Base-by-base conservation (phyloP, 2,113 vertebrate species). In the Calypte anna region DNA sequence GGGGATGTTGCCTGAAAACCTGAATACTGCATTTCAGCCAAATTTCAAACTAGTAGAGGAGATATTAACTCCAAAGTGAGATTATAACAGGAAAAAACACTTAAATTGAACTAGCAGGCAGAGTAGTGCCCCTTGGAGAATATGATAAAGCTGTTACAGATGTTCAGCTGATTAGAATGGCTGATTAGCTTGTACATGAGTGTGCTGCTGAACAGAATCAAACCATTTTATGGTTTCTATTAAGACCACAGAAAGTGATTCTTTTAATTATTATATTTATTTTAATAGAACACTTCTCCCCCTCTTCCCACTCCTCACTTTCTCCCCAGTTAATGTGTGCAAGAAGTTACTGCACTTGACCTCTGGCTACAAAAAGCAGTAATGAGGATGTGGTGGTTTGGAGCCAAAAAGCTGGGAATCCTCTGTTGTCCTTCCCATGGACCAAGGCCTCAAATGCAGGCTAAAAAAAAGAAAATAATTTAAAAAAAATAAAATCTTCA, bases 161-260 rank as follows among this genome's bases (percentile, higher is more conserved):
- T 87, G 90, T 74, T 97, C 95, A 92, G 80, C 50, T 93, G 76
- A 86, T 96, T 84, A 93, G 73, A n/a, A 38, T 23, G 61, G 86
- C 92, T 94, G 95, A 97, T 96, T 87, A 96, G 64, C 27, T 55
- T 88, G 83, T 78, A 91, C 54, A 16, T 30, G 57, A 88, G 44
- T 28, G 75, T 44, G 76, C 54, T 20, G 20, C 48, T 59, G 44
- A 83, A 80, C 36, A 69, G 24, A 77, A 86, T 17, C 5, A 5
- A 84, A 75, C 15, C 16, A 43, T 78, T 82, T 82, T 27, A 72
- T 30, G 15, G 75, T 69, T 93, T 28, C 15, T 64, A 55, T 55
- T 48, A 72, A 69, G 58, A 82, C 44, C 2, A 58, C 3, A 59
- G 19, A 78, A 18, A 3, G 22, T 1, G 3, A 2, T 16, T 4